phyloP scores from a whole-genome alignment of 2,888 invertebrate genomes.

The Poecilobothrus nobilitatus region DNA sequence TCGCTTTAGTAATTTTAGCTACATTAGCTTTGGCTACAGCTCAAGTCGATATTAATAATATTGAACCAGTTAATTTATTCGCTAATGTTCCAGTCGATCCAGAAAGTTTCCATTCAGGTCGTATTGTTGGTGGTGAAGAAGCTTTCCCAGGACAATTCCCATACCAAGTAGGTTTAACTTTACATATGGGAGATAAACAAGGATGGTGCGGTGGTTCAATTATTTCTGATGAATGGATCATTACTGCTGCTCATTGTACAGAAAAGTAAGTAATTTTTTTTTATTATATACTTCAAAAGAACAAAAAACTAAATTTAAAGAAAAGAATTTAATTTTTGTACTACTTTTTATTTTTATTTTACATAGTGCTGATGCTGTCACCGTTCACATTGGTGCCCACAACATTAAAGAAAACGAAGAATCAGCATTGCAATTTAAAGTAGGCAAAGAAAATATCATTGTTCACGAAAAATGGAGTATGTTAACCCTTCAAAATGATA shows the following conservation, averaged over 20 bases:
- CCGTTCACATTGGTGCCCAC: constrained; percentile 33
- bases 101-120: constrained; percentile 23
- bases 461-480: constrained; percentile 41
- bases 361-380: constrained; percentile 21
- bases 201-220: constrained; percentile 38
- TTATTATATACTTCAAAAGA: background rate
- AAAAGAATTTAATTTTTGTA: background rate
- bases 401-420: constrained; percentile 28
- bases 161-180: constrained; percentile 34
- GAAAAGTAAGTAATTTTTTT: constrained; percentile 23
- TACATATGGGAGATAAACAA: constrained; percentile 26
- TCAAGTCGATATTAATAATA: background rate
- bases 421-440: constrained; percentile 30
- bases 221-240: constrained; percentile 33
- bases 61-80: background rate
- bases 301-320: background rate
- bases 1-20: background rate
- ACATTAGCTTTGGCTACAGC: background rate
- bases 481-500: constrained; percentile 38
- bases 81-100: background rate
- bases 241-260: constrained; percentile 40
- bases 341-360: background rate
- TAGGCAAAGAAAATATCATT: constrained; percentile 26
- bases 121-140: constrained; percentile 32
- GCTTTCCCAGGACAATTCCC: constrained; percentile 34